phyloP scores from a whole-genome alignment of 2,797 vertebrate species.

The Erethizon dorsatum region DNA sequence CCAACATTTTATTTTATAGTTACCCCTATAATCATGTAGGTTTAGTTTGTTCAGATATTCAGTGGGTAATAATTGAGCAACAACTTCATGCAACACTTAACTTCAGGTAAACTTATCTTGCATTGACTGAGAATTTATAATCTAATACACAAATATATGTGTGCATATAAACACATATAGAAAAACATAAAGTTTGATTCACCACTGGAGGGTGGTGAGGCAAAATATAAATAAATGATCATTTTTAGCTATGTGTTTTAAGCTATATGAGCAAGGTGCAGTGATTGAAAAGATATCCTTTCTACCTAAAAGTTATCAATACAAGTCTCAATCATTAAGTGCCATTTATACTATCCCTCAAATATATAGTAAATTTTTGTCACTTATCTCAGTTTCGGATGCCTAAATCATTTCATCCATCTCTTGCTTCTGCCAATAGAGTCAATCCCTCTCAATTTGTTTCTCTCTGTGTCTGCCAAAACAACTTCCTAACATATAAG shows the following conservation, averaged over 20 bases:
- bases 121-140: background rate
- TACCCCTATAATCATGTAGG: background rate
- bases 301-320: background rate
- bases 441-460: background rate
- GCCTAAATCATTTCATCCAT: background rate
- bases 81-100: background rate
- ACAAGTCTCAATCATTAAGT: background rate
- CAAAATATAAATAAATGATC: background rate
- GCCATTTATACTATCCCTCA: background rate
- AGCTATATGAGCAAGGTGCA: background rate
- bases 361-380: background rate
- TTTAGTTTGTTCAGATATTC: slow-evolving; percentile 45
- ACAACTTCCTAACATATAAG: background rate
- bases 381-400: background rate
- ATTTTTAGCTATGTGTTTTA: background rate
- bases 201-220: background rate
- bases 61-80: background rate
- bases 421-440: background rate
- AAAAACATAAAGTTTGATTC: background rate
- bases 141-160: background rate
- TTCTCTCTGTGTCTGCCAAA: background rate
- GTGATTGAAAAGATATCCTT: background rate
- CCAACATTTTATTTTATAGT: slow-evolving; percentile 35
- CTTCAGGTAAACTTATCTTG: background rate
- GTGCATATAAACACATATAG: background rate